Evolutionary conservation across 2,113 vertebrate species (phyloP), one percentile per base, ranked within the genome.

Genomic region (Conger conger): DNA sequence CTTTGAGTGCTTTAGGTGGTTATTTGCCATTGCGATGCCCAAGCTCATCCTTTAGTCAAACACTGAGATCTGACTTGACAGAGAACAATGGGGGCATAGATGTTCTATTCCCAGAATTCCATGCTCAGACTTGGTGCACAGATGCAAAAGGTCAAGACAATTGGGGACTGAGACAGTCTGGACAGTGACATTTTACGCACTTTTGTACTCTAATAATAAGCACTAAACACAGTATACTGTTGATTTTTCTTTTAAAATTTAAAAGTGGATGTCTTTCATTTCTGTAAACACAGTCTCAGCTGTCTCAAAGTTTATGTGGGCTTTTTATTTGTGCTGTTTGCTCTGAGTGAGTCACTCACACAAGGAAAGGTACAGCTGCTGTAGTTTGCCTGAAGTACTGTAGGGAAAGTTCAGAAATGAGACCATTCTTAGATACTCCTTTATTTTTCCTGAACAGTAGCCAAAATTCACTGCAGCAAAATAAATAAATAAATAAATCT

Each of bases 31-130:
- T 27, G 17, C 40, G 27, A 36, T 57, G 80, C 77, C 15, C 35
- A 16, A 86, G 78, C 76, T 80, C 13, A 1, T 79, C 80, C 60
- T 81, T 63, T 80, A 85, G 85, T 90, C 80, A 86, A 83, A 88
- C 6, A 23, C 84, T 81, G 68, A 81, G 78, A 87, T 86, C 85
- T 37, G 76, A 81, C 45, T 84, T 85, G 81, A 53, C 76, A 45
- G 83, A 84, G 83, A 86, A 89, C 81, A 87, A 36, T 83, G 79
- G 83, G 27, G 23, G 57, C 4, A 23, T 63, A 85, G 76, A 2
- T 36, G 5, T 38, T 5, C 30, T 37, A 18, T 3, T 37, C 20
- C 76, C 33, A 78, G 13, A 78, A 78, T 78, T 78, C 68, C 76
- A 18, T 33, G 36, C 35, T 37, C 35, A 7, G 5, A 23, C 37